Percentiles rank a stretch among this genome's conserved stretches.
Conservation (phyloP, 1,140 invertebrate species). For the Drosophila lini region DNA sequence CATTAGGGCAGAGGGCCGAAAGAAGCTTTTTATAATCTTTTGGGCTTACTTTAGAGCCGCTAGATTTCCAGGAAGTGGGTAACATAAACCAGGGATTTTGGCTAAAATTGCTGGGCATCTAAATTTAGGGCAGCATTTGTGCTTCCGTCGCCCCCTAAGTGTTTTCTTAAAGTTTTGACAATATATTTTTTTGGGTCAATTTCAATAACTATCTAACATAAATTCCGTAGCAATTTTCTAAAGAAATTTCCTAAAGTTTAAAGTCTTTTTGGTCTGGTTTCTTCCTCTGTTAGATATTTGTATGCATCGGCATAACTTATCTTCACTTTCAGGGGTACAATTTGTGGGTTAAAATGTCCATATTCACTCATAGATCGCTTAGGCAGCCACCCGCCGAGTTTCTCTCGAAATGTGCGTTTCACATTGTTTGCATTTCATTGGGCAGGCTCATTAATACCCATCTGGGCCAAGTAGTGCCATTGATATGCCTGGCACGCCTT, state of each 20-base stretch:
- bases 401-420: background rate
- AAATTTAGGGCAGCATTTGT: background rate
- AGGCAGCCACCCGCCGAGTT: slow-evolving; percentile 1
- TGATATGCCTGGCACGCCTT: slow-evolving; percentile 65
- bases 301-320: background rate
- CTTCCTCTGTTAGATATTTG: background rate
- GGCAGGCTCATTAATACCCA: slow-evolving; percentile 60
- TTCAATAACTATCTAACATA: no score
- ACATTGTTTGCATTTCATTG: slow-evolving; percentile 50
- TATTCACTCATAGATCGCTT: background rate
- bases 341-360: background rate
- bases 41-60: slow-evolving; percentile 3
- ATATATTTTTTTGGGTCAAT: no score
- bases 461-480: slow-evolving; percentile 37
- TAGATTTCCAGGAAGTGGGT: slow-evolving; percentile 13
- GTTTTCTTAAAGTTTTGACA: background rate
- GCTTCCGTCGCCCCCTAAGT: background rate
- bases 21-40: slow-evolving; percentile 19
- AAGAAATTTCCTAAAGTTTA: background rate
- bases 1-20: slow-evolving; percentile 8
- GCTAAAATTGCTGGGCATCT: background rate
- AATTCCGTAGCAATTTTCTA: no score
- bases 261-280: background rate
- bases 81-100: slow-evolving; percentile 7
- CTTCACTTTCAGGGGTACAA: background rate